These are phyloP conservation scores for Phaenicophaeus curvirostris DNA, from an alignment of 2,797 vertebrate species.

Conservation along the genomic window DNA sequence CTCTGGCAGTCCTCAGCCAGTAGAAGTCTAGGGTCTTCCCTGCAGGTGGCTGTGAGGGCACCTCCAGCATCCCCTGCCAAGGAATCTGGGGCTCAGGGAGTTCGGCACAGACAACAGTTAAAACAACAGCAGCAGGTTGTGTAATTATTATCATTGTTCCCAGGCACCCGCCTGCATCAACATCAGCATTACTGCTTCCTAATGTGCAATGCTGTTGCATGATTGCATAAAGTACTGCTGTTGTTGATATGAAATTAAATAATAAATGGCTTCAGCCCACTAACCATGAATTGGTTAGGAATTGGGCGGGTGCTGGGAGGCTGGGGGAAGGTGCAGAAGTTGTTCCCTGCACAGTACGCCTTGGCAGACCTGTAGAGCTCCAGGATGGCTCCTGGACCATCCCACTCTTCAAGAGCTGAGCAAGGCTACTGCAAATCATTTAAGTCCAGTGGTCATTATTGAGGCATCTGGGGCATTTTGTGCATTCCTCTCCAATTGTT, in stretches of 20 bases:
- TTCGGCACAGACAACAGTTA: background rate
- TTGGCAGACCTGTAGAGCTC: background rate
- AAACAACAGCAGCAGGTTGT: background rate
- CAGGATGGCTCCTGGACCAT: background rate
- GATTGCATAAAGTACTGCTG: background rate
- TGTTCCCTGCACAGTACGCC: background rate
- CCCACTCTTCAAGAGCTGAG: background rate
- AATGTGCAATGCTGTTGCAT: accelerated
- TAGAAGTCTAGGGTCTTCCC: background rate
- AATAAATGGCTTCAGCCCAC: background rate
- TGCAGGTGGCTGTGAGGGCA: background rate
- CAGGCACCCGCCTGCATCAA: background rate
- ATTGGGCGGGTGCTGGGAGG: accelerated
- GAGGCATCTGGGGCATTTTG: background rate
- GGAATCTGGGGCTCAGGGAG: background rate
- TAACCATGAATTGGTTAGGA: background rate
- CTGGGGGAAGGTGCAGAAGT: background rate
- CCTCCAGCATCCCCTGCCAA: background rate
- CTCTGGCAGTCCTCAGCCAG: background rate
- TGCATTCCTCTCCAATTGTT: background rate
- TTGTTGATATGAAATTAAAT: background rate
- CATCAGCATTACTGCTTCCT: background rate
- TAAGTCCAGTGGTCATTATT: background rate
- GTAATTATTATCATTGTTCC: background rate
- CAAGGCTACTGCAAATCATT: too few species aligned